Evolutionary conservation across 1,140 invertebrate genomes (phyloP).

Genomic region (Tetranychus urticae): DNA sequence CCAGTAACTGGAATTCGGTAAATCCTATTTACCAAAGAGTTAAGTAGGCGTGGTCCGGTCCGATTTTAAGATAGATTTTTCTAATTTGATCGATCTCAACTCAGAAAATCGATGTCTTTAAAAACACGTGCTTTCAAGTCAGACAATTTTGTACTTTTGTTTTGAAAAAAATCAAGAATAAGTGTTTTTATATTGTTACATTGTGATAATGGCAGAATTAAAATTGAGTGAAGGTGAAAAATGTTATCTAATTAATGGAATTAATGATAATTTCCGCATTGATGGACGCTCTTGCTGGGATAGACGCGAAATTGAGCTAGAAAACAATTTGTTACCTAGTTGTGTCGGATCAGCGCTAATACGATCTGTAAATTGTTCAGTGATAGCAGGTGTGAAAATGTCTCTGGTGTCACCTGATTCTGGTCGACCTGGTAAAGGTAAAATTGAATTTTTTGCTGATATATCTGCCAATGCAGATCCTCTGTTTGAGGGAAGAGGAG

Average conservation of each 20-base stretch:
- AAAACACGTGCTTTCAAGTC: no score
- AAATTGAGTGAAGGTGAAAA: conserved; percentile 9
- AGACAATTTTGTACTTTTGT: no score
- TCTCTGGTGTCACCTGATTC: conserved; percentile 52
- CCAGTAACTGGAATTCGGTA: no score
- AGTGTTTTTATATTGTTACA: no score
- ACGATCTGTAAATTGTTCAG: conserved; percentile 37
- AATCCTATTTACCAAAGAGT: no score
- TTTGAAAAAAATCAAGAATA: no score
- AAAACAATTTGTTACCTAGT: conserved; percentile 64
- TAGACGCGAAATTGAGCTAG: conserved; percentile 67
- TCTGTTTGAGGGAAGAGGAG: conserved; percentile 70
- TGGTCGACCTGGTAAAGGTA: conserved; percentile 49
- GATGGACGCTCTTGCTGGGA: conserved; percentile 65
- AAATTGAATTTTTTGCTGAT: conserved; percentile 72
- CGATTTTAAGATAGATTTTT: no score
- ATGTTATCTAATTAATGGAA: conserved; percentile 3
- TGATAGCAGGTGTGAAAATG: conserved; percentile 73
- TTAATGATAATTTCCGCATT: conserved; percentile 52
- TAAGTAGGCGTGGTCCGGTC: no score
- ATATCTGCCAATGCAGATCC: conserved; percentile 77
- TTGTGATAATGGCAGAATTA: not conserved
- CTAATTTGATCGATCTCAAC: no score
- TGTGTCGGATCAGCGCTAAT: conserved; percentile 70
- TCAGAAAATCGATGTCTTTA: no score